phyloP scores from a whole-genome alignment of 2,888 invertebrate species.

The Trachelus troglodyta region DNA sequence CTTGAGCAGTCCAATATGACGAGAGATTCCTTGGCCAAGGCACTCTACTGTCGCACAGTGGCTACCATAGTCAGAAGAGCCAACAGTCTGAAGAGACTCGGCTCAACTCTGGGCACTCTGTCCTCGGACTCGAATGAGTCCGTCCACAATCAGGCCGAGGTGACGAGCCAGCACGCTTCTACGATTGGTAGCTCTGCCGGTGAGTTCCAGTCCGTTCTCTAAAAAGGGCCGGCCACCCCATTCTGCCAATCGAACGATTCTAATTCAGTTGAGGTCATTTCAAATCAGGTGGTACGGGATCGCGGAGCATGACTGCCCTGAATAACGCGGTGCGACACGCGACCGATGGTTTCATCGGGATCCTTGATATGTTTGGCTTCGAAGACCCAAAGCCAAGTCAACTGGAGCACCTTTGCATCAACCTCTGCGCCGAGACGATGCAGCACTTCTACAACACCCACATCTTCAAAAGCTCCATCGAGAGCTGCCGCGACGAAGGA shows the following conservation, averaged over 20 bases:
- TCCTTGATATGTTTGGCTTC: conserved; percentile 97
- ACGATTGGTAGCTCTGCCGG: conserved; percentile 74
- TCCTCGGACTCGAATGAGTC: conserved; percentile 94
- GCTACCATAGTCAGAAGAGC: conserved; percentile 93
- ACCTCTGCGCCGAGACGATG: conserved; percentile 96
- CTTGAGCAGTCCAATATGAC: conserved; percentile 79
- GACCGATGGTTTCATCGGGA: conserved; percentile 94
- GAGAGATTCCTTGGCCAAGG: conserved; percentile 90
- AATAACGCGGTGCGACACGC: conserved; percentile 94
- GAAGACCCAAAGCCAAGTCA: conserved; percentile 92
- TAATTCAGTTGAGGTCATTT: too few species aligned
- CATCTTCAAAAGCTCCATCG: conserved; percentile 93
- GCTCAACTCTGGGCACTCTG: conserved; percentile 83
- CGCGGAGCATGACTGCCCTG: conserved; percentile 90
- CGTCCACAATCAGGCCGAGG: conserved; percentile 87
- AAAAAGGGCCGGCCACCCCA: too few species aligned
- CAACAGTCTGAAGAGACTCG: conserved; percentile 88
- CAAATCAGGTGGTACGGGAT: conserved; percentile 72
- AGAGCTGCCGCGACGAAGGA: conserved; percentile 94
- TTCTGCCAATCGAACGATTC: too few species aligned
- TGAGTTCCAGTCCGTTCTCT: conserved; percentile 35
- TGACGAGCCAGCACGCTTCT: conserved; percentile 86
- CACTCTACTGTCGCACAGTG: conserved; percentile 93
- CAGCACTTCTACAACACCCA: conserved; percentile 98
- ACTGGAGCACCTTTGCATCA: conserved; percentile 93